Evolutionary conservation across 2,888 invertebrate genomes (phyloP).

Genomic region (Beris morrisii): DNA sequence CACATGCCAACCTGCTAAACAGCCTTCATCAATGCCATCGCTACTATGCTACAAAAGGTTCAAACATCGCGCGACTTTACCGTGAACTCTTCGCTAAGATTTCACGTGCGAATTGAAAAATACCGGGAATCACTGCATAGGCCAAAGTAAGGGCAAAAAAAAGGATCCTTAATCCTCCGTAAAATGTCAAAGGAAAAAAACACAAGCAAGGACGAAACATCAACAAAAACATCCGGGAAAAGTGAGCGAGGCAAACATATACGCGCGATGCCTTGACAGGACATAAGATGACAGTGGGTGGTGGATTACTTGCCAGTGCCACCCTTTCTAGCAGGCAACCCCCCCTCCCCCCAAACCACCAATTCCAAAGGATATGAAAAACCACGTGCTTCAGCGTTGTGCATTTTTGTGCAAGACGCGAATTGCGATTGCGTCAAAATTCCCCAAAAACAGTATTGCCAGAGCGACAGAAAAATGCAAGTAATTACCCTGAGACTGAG

Average conservation of each 20-base stretch:
- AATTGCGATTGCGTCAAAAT: slow-evolving; percentile 30
- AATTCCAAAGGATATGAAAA: slow-evolving; percentile 6
- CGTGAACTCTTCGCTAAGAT: too few relatives aligned
- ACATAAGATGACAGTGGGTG: slow-evolving; percentile 21
- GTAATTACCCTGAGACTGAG: neutral
- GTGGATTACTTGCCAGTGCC: neutral
- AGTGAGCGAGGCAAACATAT: slow-evolving; percentile 12
- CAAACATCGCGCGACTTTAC: too few relatives aligned
- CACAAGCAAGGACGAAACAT: slow-evolving; percentile 17
- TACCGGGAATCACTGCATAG: neutral
- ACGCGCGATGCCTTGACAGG: slow-evolving; percentile 12
- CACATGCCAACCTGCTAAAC: too few relatives aligned
- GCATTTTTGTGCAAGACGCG: slow-evolving; percentile 27
- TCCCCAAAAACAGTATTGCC: slow-evolving; percentile 22
- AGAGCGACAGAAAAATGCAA: neutral
- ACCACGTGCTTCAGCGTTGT: slow-evolving; percentile 27
- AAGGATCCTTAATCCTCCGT: neutral
- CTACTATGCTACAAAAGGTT: too few relatives aligned
- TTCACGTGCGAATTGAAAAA: neutral
- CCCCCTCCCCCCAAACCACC: neutral
- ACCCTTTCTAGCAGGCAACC: too few relatives aligned
- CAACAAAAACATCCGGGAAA: slow-evolving; percentile 15
- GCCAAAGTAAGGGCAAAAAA: neutral
- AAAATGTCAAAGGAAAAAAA: too few relatives aligned
- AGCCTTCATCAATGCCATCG: too few relatives aligned